Evolutionary conservation across 1,140 invertebrate species (phyloP).

Genomic region (Calosoma granatense): DNA sequence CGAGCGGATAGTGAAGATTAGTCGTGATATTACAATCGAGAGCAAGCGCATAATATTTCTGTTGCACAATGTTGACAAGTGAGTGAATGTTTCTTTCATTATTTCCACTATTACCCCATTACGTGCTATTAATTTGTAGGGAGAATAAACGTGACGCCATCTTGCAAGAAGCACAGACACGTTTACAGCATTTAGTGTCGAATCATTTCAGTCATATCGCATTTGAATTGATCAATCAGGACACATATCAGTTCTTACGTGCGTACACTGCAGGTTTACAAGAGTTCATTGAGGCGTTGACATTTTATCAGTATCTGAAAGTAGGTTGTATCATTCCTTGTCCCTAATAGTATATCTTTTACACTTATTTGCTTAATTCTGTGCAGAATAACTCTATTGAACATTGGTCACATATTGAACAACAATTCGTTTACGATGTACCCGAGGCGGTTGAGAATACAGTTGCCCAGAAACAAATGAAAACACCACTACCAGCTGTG

Average conservation of each 20-base stretch:
- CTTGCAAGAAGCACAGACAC: constrained; percentile 52
- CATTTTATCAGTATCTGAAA: constrained; percentile 59
- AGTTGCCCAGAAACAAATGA: constrained; percentile 16
- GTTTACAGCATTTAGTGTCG: constrained; percentile 48
- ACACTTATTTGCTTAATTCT: not conserved
- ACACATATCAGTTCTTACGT: constrained; percentile 61
- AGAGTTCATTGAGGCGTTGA: constrained; percentile 79
- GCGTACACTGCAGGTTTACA: constrained; percentile 73
- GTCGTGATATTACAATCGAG: constrained; percentile 84
- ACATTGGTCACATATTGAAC: constrained; percentile 39
- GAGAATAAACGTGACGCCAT: constrained; percentile 46
- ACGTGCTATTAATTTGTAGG: constrained; percentile 27
- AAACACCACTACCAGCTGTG: constrained; percentile 40
- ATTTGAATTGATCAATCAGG: constrained; percentile 56
- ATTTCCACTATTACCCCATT: not conserved
- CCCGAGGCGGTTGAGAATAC: constrained; percentile 11
- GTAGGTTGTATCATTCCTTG: constrained; percentile 10
- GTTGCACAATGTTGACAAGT: constrained; percentile 58
- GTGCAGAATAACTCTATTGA: constrained; percentile 30
- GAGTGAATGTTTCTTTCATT: constrained; percentile 20
- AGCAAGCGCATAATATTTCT: constrained; percentile 85
- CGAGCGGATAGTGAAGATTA: constrained; percentile 74
- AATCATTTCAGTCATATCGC: constrained; percentile 58
- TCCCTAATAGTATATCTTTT: not conserved
- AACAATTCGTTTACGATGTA: constrained; percentile 32